These are phyloP conservation scores for Psittacus erithacus DNA, from an alignment of 2,113 vertebrate species.

Conservation along the genomic window DNA sequence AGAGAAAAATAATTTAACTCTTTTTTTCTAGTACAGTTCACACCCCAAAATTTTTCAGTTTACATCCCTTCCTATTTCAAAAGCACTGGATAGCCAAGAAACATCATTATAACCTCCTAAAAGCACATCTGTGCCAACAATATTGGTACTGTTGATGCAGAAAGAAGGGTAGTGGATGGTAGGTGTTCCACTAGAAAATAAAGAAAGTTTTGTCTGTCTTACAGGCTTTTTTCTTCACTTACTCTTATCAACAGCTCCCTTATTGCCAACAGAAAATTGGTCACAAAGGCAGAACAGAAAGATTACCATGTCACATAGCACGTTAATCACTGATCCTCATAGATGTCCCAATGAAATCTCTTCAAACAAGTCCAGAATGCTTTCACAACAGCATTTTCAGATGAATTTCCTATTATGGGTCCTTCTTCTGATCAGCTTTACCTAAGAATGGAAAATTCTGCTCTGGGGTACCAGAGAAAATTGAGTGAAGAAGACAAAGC, in stretches of 20 bases:
- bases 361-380: not conserved
- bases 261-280: not conserved
- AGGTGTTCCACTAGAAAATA: not conserved
- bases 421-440: not conserved
- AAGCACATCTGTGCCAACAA: not conserved
- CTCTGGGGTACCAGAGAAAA: not conserved
- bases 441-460: not conserved
- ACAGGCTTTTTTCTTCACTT: not conserved
- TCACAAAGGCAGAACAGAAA: not conserved
- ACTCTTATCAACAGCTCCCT: not conserved
- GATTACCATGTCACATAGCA: not conserved
- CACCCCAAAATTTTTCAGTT: not conserved
- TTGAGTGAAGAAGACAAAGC: not conserved
- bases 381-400: not conserved
- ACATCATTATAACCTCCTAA: not conserved
- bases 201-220: not conserved
- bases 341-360: not conserved
- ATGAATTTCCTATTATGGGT: not conserved
- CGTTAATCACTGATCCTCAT: not conserved
- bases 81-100: not conserved
- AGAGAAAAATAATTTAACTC: not conserved
- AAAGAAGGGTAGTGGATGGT: not conserved
- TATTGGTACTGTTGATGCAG: not conserved
- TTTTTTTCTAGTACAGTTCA: not conserved
- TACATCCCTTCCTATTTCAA: not conserved